Base-by-base conservation (phyloP, 2,888 invertebrate genomes). In the Hyppa rectilinea region DNA sequence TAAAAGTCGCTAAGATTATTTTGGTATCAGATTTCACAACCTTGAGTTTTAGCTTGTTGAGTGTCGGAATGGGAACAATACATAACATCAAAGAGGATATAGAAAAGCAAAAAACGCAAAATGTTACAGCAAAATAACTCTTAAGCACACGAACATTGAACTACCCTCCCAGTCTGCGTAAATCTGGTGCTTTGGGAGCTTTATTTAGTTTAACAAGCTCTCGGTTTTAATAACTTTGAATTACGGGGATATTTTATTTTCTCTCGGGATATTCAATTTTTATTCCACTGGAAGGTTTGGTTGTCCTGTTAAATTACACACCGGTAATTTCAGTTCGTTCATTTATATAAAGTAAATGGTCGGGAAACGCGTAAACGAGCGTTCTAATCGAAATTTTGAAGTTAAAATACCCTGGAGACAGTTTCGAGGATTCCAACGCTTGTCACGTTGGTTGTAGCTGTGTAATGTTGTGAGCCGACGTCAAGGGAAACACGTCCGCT, bases 391-490 rank as follows among this genome's bases (percentile, higher is more conserved):
- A 71, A 80, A 76, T 67, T 75, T 80, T 81, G 70, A 71, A 80
- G 81, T 80, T 80, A 64, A 76, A 80, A 76, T 66, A 61, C 78
- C 38, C 58, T 62, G 26, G 81, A 77, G 81, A 81, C 67, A 23
- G 50, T 81, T 67, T 50, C 40, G 67, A 65, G 81, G 49, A 81
- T 68, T 61, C 61, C 78, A 52, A 65, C 61, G 53, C 64, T 29
- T 77, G 71, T 59, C 64, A 65, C 63, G 62, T 52, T 52, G 58
- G 29, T 38, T 49, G 17, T 45, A 49, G 40, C 53, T 36, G 17
- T 53, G 49, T n/a, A 66, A 38, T 23, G 47, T 38, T 49, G 43
- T 38, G 62, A 62, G 40, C 43, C 14, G 10, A 53, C 31, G 20
- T 50, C 62, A 20, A 50, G 59, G n/a, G 60, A 56, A 50, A 59